phyloP scores from a whole-genome alignment of 1,140 invertebrate genomes.

The Pseudobourletiella spinata region DNA sequence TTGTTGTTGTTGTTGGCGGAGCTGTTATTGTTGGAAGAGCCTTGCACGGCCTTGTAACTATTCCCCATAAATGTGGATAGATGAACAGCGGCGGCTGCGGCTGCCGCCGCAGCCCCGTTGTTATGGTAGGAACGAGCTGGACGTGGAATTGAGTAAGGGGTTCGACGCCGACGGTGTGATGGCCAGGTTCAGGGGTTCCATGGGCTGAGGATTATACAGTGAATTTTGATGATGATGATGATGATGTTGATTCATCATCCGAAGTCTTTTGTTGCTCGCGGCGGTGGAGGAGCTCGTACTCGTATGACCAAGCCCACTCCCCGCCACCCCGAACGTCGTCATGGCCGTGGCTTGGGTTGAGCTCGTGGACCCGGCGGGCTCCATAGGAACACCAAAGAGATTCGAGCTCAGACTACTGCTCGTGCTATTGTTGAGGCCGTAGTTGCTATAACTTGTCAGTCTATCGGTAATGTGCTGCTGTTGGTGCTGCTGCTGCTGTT shows the following conservation, averaged over 20 bases:
- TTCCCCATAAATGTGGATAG: slow-evolving; percentile 16
- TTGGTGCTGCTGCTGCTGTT: neutral
- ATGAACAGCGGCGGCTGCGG: slow-evolving; percentile 6
- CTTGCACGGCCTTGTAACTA: slow-evolving; percentile 5
- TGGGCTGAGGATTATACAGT: slow-evolving; percentile 17
- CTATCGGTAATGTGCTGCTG: too few species aligned
- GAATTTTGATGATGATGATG: neutral
- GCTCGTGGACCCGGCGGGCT: neutral
- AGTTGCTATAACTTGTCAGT: too few species aligned
- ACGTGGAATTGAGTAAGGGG: slow-evolving; percentile 20
- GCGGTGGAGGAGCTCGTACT: too few species aligned
- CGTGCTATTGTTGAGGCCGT: neutral
- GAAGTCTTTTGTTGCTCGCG: slow-evolving; percentile 22
- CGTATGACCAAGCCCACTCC: neutral
- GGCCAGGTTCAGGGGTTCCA: slow-evolving; percentile 26
- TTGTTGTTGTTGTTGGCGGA: slow-evolving; percentile 1
- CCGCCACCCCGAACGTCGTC: neutral
- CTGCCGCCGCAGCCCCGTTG: too few species aligned
- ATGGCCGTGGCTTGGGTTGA: neutral
- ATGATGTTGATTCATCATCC: slow-evolving; percentile 30
- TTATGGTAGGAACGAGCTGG: slow-evolving; percentile 1
- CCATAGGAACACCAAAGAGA: neutral
- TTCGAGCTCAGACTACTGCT: neutral
- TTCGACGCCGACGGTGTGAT: slow-evolving; percentile 20
- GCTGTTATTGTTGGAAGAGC: too few species aligned